These are phyloP conservation scores for Apogon hyalosoma DNA, from an alignment of 2,797 vertebrate genomes.

Conservation along the genomic window DNA sequence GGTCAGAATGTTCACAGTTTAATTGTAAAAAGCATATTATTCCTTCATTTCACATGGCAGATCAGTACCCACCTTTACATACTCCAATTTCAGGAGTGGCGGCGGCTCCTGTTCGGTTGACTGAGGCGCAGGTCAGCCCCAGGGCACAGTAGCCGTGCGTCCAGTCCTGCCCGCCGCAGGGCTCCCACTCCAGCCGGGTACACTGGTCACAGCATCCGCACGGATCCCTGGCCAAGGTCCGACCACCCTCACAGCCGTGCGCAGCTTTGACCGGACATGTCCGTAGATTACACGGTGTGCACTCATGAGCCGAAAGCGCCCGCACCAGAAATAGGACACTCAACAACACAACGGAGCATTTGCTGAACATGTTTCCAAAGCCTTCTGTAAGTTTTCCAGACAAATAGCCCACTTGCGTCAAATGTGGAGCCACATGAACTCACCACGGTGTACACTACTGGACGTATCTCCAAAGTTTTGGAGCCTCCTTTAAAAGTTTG, in stretches of 20 bases:
- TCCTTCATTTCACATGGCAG: neutral
- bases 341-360: constrained; percentile 63
- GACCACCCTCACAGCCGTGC: constrained; percentile 76
- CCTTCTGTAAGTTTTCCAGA: constrained; percentile 26
- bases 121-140: constrained; percentile 83
- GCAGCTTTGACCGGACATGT: constrained; percentile 70
- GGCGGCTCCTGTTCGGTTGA: constrained; percentile 76
- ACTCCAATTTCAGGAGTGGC: constrained; percentile 79
- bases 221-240: constrained; percentile 78
- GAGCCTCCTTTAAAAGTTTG: constrained; percentile 50
- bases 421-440: constrained; percentile 44
- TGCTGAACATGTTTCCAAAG: constrained; percentile 71
- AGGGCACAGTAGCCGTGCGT: constrained; percentile 82
- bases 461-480: constrained; percentile 56
- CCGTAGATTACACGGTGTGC: constrained; percentile 80
- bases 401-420: constrained; percentile 43
- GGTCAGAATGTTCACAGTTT: too few species aligned
- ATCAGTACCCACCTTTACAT: constrained; percentile 82
- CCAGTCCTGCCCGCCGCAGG: constrained; percentile 85
- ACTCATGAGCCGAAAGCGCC: constrained; percentile 73
- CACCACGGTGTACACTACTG: neutral
- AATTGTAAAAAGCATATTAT: too few species aligned
- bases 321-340: constrained; percentile 70
- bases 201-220: constrained; percentile 87
- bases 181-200: constrained; percentile 82